Evolutionary conservation across 1,140 invertebrate genomes (phyloP), one percentile per base, ranked within the genome.

Genomic region (Dinothrombium tinctorium): DNA sequence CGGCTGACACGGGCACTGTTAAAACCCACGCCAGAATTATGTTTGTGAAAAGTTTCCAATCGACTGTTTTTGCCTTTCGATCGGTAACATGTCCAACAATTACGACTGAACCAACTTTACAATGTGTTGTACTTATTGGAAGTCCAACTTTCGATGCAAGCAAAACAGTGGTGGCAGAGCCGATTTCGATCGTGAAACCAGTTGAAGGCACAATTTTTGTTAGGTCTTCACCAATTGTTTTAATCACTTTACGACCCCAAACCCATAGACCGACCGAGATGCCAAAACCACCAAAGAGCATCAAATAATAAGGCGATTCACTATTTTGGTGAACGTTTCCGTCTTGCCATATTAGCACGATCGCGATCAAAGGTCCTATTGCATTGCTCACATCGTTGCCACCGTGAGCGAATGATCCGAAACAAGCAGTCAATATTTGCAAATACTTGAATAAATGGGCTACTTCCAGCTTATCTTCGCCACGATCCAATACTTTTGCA

Each of bases 91-190:
- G 15, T 14, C 43, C 43, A 22, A 90, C 82, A 54, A 76, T 82
- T 8, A 92, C 83, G 4, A 94, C 82, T 9, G 82, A 89, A 15
- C 87, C 90, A 5, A 98, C 89, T 66, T 98, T 98, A 58, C 92
- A 98, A 59, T 98, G 92, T 0, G 92, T 98, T 4, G 89, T 95
- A 45, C 80, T 89, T 49, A 98, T 83, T n/a, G 92, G 92, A 50
- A 98, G 64, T 11, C 89, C 89, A 47, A 84, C 71, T 61, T 96
- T 96, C 49, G 82, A 89, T 24, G 92, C 90, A 41, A 92, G 57
- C 50, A 98, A 63, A 35, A 96, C 92, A 19, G 92, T 96, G 41
- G 89, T 67, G 12, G 92, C 90, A 20, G 90, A 74, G 24, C 90
- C 90, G 49, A 98, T 71, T 63, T 92, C 86, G 57, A 92, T 90